These are phyloP conservation scores for Crax fasciolata DNA, from an alignment of 2,797 vertebrate genomes.

Conservation along the genomic window DNA sequence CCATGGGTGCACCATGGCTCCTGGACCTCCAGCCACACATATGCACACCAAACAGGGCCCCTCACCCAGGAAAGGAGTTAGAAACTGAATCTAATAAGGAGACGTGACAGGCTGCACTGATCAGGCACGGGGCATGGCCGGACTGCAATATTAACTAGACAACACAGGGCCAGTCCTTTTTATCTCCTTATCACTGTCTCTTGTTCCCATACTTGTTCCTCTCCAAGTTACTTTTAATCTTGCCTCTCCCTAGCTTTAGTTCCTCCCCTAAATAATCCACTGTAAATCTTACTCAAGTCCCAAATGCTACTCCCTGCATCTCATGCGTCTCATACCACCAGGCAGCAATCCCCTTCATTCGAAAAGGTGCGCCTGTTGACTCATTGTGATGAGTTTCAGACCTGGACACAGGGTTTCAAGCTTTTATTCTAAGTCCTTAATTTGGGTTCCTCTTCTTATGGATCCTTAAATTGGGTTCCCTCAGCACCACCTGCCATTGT, in stretches of 20 bases:
- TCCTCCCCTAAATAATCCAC: neutral
- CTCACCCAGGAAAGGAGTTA: neutral
- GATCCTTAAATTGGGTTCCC: neutral
- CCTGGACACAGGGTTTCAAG: neutral
- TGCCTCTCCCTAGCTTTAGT: neutral
- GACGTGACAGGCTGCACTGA: neutral
- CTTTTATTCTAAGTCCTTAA: neutral
- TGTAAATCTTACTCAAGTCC: neutral
- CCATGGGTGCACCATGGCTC: rapidly evolving
- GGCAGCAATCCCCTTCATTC: rapidly evolving
- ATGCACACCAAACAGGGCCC: neutral
- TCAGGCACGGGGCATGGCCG: neutral
- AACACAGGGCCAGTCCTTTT: neutral
- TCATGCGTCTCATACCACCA: neutral
- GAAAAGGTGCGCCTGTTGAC: neutral
- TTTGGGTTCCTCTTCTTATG: neutral
- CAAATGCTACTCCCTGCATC: neutral
- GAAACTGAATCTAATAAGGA: neutral
- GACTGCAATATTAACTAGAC: neutral
- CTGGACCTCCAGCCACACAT: neutral
- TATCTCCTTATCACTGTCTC: neutral
- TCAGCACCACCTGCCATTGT: neutral
- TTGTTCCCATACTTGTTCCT: neutral
- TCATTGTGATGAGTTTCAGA: neutral
- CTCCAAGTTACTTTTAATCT: neutral